Conservation (phyloP, 2,113 vertebrate species). For the Lampris megalopsis region DNA sequence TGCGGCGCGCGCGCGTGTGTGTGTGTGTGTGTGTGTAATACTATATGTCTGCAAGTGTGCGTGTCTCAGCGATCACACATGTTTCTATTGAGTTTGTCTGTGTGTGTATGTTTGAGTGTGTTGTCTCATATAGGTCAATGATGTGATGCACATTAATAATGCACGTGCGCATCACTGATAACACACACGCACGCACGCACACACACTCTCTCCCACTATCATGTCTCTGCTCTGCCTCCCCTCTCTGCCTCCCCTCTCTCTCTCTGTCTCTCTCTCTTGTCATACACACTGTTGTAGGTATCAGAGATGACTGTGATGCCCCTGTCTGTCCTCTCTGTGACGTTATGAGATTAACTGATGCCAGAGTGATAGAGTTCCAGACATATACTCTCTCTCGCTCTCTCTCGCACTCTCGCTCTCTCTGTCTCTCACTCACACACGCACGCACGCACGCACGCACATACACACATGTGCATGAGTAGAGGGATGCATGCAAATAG, state of each 20-base stretch:
- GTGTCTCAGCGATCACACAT: neutral
- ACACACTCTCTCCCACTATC: no score
- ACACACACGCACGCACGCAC: no score
- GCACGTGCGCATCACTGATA: no score
- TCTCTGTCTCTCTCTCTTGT: neutral
- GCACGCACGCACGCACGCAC: neutral
- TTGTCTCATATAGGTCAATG: neutral
- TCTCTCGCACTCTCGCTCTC: no score
- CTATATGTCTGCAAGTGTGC: neutral
- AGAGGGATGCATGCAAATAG: no score
- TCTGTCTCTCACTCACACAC: no score
- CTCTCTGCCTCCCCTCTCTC: neutral
- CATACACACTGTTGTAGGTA: neutral
- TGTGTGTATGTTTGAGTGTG: neutral
- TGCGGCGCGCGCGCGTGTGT: neutral
- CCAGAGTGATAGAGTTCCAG: neutral
- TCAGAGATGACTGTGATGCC: constrained; percentile 1
- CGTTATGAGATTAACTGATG: constrained; percentile 13
- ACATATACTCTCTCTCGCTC: no score
- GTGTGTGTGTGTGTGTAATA: constrained; percentile 1
- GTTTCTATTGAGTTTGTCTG: neutral
- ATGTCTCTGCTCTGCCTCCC: neutral
- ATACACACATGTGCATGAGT: no score
- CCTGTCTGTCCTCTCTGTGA: neutral
- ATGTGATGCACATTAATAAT: no score